phyloP scores from a whole-genome alignment of 2,113 vertebrate species.

The Aegithalos caudatus region DNA sequence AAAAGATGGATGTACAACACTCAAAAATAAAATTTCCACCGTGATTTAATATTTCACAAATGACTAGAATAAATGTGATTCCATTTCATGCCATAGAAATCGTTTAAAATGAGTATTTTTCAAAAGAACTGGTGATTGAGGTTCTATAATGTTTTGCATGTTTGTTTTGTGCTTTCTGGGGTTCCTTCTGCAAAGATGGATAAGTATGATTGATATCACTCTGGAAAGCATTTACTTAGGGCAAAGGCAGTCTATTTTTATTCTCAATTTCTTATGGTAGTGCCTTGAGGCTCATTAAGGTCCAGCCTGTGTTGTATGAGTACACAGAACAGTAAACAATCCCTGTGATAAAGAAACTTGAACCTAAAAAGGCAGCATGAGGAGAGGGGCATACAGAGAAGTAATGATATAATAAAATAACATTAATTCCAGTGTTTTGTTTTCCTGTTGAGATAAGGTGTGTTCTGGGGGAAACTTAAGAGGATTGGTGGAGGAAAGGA shows the following conservation, averaged over 20 bases:
- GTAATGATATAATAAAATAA: background rate
- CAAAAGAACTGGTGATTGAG: background rate
- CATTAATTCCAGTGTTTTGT: background rate
- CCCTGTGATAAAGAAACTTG: background rate
- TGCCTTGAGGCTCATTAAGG: background rate
- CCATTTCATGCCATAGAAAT: background rate
- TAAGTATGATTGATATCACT: background rate
- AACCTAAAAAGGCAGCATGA: background rate
- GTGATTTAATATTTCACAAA: background rate
- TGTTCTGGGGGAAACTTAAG: background rate
- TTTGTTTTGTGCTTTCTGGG: background rate
- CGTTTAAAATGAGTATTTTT: background rate
- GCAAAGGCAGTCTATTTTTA: background rate
- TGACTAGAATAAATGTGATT: background rate
- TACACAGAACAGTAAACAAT: background rate
- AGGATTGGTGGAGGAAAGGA: background rate
- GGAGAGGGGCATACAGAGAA: background rate
- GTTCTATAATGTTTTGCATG: background rate
- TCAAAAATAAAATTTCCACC: background rate
- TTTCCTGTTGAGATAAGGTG: background rate
- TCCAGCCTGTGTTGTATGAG: background rate
- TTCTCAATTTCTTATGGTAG: background rate
- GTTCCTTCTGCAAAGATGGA: background rate
- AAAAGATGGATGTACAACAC: background rate
- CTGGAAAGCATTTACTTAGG: background rate